phyloP scores from a whole-genome alignment of 2,113 vertebrate species.

The Beaufortia kweichowensis region DNA sequence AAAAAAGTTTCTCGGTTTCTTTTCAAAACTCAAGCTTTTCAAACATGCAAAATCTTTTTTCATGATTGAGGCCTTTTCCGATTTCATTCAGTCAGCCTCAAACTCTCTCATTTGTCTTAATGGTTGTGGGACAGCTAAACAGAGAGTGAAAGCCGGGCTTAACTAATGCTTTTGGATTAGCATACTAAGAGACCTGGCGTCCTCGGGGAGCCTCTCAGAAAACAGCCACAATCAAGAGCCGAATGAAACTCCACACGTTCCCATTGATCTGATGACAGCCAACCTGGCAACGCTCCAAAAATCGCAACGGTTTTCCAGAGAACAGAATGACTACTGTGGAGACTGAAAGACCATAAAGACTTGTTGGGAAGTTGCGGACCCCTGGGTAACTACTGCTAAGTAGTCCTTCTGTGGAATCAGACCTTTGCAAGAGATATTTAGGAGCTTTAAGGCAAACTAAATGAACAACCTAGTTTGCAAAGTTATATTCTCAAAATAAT shows the following conservation, averaged over 20 bases:
- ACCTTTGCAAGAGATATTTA: neutral
- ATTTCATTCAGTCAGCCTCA: neutral
- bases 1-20: neutral
- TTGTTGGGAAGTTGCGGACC: constrained; percentile 13
- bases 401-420: neutral
- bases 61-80: constrained; percentile 6
- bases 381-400: neutral
- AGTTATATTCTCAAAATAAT: too few relatives aligned
- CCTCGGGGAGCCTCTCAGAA: constrained; percentile 25
- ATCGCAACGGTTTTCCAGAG: constrained; percentile 43
- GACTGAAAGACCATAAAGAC: neutral
- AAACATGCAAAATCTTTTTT: constrained; percentile 6
- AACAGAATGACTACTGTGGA: neutral
- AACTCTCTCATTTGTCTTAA: constrained; percentile 22
- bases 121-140: constrained; percentile 8
- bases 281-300: constrained; percentile 44
- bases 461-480: too few relatives aligned
- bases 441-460: neutral
- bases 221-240: constrained; percentile 32
- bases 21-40: neutral
- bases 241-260: constrained; percentile 32
- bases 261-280: constrained; percentile 25
- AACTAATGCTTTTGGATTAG: constrained; percentile 39
- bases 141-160: constrained; percentile 12
- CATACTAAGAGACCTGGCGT: constrained; percentile 40